Base-by-base conservation (phyloP, 2,113 vertebrate species). In the Eubucco bourcierii region DNA sequence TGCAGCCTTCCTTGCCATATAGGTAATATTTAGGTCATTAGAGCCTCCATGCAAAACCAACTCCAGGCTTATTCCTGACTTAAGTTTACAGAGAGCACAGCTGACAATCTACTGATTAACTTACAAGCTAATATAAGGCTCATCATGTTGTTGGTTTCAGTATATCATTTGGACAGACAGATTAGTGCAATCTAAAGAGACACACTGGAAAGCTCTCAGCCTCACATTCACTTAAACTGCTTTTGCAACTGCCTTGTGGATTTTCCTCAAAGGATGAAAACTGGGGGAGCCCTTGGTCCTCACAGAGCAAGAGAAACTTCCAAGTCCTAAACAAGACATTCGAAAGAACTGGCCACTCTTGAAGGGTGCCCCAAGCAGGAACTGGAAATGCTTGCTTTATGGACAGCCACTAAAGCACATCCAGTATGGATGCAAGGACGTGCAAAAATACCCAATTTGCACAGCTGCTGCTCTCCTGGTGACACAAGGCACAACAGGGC, bases 101-200 rank as follows among this genome's bases (percentile, higher is more conserved):
- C 29, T 90, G 74, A 75, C 39, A 75, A 79, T 93, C 37, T 60
- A 75, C 4, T 72, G 61, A 80, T 80, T 83, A 90, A 94, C 90
- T 91, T 91, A 31, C 80, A 90, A 80, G 47, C 37, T 39, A 39
- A 39, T 39, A 39, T 39, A 74, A 67, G 47, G 41, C 29, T 95
- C 82, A 83, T 77, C 68, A 75, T 75, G 31, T n/a, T 16, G 53
- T 75, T 85, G 75, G 90, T 93, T 83, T 71, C 68, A 82, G 50
- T 67, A 16, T 9, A 83, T 58, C 34, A 67, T 71, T 87, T 80
- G 46, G 64, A 78, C 14, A 72, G 81, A 83, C 87, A n/a, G n/a
- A n/a, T 74, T 85, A 91, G 61, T 75, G 44, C 33, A 87, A 55
- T 46, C 20, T 68, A 60, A 56, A 95, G 53, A 72, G 68, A 85